A percentile compares a stretch with the other conserved stretches of the same genome.
phyloP scores from a whole-genome alignment of 2,888 invertebrate species.

The Resseliella maxima region DNA sequence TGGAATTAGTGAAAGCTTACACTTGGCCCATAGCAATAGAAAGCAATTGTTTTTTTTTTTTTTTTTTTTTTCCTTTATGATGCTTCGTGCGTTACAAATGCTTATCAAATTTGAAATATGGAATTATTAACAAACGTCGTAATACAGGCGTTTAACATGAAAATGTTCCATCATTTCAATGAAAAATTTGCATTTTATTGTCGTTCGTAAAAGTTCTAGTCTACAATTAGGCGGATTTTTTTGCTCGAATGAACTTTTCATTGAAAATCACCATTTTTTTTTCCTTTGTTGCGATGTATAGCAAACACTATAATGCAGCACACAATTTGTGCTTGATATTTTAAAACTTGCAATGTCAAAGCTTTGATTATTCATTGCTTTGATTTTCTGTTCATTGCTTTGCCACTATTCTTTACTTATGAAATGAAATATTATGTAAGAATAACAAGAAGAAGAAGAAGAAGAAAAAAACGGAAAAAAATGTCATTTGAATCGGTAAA shows the following conservation, averaged over 20 bases:
- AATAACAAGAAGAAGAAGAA: too few relatives aligned
- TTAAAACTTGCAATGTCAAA: too few relatives aligned
- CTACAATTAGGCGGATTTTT: constrained; percentile 15
- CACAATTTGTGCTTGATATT: too few relatives aligned
- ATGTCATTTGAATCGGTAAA: neutral
- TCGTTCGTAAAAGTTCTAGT: neutral
- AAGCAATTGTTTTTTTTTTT: neutral
- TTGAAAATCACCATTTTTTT: too few relatives aligned
- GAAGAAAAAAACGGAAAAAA: too few relatives aligned
- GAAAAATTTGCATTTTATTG: neutral
- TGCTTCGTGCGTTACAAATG: neutral
- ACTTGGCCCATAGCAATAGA: neutral
- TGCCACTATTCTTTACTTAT: too few relatives aligned
- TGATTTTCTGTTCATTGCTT: too few relatives aligned
- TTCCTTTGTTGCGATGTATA: neutral
- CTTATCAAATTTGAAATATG: neutral
- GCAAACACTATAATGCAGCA: too few relatives aligned
- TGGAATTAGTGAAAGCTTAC: constrained; percentile 6
- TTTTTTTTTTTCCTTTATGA: neutral
- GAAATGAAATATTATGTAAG: too few relatives aligned
- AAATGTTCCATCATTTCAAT: neutral
- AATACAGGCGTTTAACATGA: neutral
- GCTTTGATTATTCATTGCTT: too few relatives aligned
- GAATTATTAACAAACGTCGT: constrained; percentile 1
- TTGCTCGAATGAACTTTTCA: neutral